phyloP scores from a whole-genome alignment of 2,113 vertebrate species.

The Pedetes capensis region DNA sequence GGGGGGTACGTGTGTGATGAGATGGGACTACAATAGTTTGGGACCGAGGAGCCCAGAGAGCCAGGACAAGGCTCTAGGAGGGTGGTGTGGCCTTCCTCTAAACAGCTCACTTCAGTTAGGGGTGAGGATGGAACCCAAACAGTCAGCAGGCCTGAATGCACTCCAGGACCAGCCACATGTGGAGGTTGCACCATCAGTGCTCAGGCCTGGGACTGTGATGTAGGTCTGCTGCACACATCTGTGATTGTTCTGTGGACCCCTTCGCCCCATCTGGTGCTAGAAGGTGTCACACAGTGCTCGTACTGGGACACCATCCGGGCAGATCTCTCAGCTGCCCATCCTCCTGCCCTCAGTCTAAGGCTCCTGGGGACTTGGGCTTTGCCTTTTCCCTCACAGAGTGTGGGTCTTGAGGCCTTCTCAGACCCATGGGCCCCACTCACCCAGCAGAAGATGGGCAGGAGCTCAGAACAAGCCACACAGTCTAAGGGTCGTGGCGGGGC shows the following conservation, averaged over 20 bases:
- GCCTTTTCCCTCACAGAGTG: neutral
- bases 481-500: accelerated
- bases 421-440: neutral
- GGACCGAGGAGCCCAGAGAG: neutral
- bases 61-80: neutral
- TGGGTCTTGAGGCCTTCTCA: neutral
- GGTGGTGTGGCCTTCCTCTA: neutral
- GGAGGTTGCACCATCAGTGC: accelerated
- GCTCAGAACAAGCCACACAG: neutral
- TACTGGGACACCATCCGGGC: neutral
- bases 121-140: neutral
- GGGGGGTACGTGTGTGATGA: neutral
- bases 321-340: neutral
- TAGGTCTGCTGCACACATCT: neutral
- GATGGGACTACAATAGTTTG: neutral
- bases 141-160: neutral
- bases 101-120: neutral
- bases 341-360: neutral
- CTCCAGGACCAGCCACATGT: neutral
- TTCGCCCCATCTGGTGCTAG: neutral
- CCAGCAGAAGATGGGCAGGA: neutral
- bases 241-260: neutral
- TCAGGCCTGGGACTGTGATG: neutral
- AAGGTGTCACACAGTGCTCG: neutral
- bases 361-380: neutral